phyloP scores from a whole-genome alignment of 2,888 invertebrate species.

The Arge pagana region DNA sequence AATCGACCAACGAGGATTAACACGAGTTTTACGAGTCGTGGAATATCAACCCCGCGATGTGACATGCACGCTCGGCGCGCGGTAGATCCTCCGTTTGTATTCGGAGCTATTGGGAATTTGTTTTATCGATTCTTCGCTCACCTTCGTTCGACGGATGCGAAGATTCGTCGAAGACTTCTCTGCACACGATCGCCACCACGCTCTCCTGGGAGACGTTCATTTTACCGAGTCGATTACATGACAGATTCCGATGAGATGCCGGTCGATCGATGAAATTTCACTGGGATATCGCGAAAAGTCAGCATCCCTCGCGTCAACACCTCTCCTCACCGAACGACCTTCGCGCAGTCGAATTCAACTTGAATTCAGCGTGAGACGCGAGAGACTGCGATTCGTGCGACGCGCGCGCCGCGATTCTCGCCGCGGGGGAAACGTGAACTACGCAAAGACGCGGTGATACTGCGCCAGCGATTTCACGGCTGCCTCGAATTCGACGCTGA shows the following conservation, averaged over 20 bases:
- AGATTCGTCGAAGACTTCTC: slow-evolving; percentile 84
- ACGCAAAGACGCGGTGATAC: too few relatives aligned
- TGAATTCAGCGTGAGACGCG: slow-evolving; percentile 44
- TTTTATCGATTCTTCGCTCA: too few relatives aligned
- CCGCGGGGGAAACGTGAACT: too few relatives aligned
- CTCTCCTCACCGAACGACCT: slow-evolving; percentile 44
- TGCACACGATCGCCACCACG: slow-evolving; percentile 69
- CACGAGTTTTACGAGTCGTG: too few relatives aligned
- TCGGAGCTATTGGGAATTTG: too few relatives aligned
- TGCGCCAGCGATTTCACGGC: background rate
- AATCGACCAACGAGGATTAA: too few relatives aligned
- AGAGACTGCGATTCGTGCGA: slow-evolving; percentile 8
- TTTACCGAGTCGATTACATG: slow-evolving; percentile 32
- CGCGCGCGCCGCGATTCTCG: slow-evolving; percentile 4
- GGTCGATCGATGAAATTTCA: slow-evolving; percentile 18
- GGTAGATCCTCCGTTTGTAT: too few relatives aligned
- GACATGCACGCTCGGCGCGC: too few relatives aligned
- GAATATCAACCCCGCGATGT: too few relatives aligned
- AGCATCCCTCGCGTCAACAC: slow-evolving; percentile 40
- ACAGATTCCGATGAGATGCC: slow-evolving; percentile 19
- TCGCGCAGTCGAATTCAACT: slow-evolving; percentile 54
- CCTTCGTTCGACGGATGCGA: slow-evolving; percentile 83
- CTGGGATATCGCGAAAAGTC: slow-evolving; percentile 3
- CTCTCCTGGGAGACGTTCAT: slow-evolving; percentile 56
- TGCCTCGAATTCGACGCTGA: too few relatives aligned